Evolutionary conservation across 2,797 vertebrate species (phyloP), one percentile per base, ranked within the genome.

Genomic region (Trachurus trachurus): DNA sequence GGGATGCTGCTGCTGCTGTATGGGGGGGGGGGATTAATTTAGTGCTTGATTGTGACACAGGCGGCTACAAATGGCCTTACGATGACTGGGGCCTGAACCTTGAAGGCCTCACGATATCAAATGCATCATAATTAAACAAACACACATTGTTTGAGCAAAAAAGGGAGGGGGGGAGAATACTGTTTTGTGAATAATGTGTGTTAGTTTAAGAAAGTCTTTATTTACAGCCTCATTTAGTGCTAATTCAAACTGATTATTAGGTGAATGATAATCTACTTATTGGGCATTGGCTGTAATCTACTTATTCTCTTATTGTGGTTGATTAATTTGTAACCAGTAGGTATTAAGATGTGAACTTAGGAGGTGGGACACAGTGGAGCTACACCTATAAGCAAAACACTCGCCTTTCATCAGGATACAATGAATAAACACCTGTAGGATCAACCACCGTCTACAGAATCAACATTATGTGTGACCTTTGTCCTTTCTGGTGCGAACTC

Each of bases 211-310:
- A 2, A 4, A 4, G 16, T 19, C 29, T 73, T 76, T 57, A 60
- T 76, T 63, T 42, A 62, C 29, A 29, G 10, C 22, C 31, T 56
- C 26, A 76, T 60, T 52, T 72, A 21, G 49, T 56, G 50, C 74
- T 69, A 52, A 73, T 72, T 80, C 5, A 2, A 40, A 6, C 50
- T 47, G 29, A 83, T 82, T 76, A 73, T 39, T 44, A 49, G 63
- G 44, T 56, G 61, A 62, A 60, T 53, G 60, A 72, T 66, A 69
- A 77, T 62, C 47, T 61, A 56, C 11, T 76, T 66, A 71, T 66
- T 42, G 63, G 58, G 57, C 31, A 71, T 71, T 39, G 63, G 34
- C 54, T 68, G 19, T 72, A 66, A 85, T 82, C 44, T 71, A 47
- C 39, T 66, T 68, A 74, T 54, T 66, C 47, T 60, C 15, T 68